phyloP scores from a whole-genome alignment of 1,140 invertebrate genomes.

The Drosophila fuyamai region DNA sequence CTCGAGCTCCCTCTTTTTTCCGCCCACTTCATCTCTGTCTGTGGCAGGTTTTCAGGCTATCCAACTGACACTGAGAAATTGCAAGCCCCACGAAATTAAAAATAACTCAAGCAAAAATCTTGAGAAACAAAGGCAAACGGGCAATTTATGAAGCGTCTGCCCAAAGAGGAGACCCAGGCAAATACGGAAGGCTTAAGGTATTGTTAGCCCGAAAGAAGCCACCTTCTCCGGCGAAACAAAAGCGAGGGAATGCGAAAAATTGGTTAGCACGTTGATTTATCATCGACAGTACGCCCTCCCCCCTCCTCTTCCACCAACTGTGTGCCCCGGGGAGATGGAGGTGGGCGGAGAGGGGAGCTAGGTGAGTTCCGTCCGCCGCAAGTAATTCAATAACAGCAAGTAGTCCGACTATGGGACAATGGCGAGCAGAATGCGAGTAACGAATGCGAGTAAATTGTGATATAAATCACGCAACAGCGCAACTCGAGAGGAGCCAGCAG shows the following conservation, averaged over 20 bases:
- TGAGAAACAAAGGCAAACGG: conserved; percentile 65
- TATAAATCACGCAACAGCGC: conserved; percentile 64
- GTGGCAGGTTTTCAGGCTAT: conserved; percentile 32
- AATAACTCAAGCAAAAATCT: conserved; percentile 79
- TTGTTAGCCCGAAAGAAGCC: conserved; percentile 43
- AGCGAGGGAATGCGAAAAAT: conserved; percentile 55
- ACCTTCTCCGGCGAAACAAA: conserved; percentile 38
- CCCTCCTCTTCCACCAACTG: background rate
- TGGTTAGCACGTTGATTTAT: conserved; percentile 77
- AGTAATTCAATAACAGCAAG: conserved; percentile 71
- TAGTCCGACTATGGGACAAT: conserved; percentile 18
- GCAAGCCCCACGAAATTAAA: conserved; percentile 76
- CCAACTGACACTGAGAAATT: conserved; percentile 79
- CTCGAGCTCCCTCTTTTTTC: conserved; percentile 6
- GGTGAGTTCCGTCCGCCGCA: conserved; percentile 41
- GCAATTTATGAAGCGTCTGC: conserved; percentile 73
- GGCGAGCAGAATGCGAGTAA: conserved; percentile 22
- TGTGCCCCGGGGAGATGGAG: conserved; percentile 1
- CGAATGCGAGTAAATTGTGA: conserved; percentile 78
- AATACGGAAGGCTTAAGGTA: conserved; percentile 67
- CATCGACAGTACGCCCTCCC: conserved; percentile 53
- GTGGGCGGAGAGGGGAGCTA: conserved; percentile 19
- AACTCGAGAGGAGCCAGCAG: background rate
- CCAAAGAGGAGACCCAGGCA: conserved; percentile 1
- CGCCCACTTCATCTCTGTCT: conserved; percentile 31